Evolutionary conservation across 2,113 vertebrate genomes (phyloP).

Genomic region (Larimichthys polyactis): DNA sequence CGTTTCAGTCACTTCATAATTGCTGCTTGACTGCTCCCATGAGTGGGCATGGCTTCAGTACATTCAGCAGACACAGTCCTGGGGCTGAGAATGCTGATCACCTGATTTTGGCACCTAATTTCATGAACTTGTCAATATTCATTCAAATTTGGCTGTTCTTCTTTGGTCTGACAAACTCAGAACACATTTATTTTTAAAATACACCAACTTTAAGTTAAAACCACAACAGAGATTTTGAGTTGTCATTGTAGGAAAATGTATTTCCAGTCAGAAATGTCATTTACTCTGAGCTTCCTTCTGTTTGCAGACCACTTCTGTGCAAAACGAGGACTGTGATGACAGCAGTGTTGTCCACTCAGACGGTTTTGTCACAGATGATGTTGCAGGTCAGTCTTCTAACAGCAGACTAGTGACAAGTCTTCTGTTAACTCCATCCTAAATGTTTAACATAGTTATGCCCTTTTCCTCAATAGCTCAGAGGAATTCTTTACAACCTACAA

Average conservation of each 20-base stretch:
- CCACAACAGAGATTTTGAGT: not conserved
- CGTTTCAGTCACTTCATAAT: too few relatives aligned
- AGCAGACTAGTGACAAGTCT: slow-evolving; percentile 5
- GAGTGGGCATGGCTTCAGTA: too few relatives aligned
- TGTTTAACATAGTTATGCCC: slow-evolving; percentile 15
- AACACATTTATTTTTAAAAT: too few relatives aligned
- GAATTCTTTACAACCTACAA: slow-evolving; percentile 68
- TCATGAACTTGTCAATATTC: too few relatives aligned
- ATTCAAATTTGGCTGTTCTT: too few relatives aligned
- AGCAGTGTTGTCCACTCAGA: slow-evolving; percentile 82
- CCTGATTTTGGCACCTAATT: too few relatives aligned
- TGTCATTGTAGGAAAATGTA: not conserved
- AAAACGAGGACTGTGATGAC: slow-evolving; percentile 83
- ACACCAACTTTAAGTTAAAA: not conserved
- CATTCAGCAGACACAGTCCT: too few relatives aligned
- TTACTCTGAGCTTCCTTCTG: slow-evolving; percentile 40
- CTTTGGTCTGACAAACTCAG: too few relatives aligned
- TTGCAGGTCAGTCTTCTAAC: slow-evolving; percentile 79
- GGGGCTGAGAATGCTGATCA: too few relatives aligned
- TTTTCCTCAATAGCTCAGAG: slow-evolving; percentile 66
- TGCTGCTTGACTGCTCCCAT: too few relatives aligned
- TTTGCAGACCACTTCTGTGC: slow-evolving; percentile 85
- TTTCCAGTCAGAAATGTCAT: not conserved
- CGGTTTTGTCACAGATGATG: slow-evolving; percentile 81
- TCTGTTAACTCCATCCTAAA: not conserved